A percentile compares a stretch with the other conserved stretches of the same genome.
These are phyloP conservation scores for Perdix hodgsoniae DNA, from an alignment of 2,797 vertebrate species.

Conservation along the genomic window DNA sequence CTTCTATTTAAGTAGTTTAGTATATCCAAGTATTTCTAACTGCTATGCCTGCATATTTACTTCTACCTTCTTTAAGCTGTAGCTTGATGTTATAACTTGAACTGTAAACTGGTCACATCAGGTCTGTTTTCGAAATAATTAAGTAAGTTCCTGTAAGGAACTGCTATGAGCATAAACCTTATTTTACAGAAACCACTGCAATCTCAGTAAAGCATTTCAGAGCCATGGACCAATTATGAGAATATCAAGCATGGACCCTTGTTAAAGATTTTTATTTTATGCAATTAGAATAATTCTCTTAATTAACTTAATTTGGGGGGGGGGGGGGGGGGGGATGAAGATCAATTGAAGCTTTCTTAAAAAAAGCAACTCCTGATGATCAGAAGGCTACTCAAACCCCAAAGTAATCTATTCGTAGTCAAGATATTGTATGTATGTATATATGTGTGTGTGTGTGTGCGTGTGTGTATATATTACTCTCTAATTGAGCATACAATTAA, in stretches of 20 bases:
- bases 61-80: background rate
- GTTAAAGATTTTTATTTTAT: background rate
- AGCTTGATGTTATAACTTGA: background rate
- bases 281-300: background rate
- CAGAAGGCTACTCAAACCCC: background rate
- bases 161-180: background rate
- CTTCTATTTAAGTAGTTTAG: background rate
- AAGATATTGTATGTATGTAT: background rate
- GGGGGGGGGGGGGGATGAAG: too few species aligned
- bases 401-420: background rate
- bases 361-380: background rate
- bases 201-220: background rate
- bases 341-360: background rate
- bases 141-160: background rate
- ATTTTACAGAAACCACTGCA: background rate
- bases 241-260: background rate
- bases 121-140: background rate
- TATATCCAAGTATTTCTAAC: background rate
- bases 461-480: too few species aligned
- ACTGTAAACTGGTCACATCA: background rate
- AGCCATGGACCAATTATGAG: background rate
- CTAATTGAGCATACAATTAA: background rate
- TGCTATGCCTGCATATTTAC: background rate
- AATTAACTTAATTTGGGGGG: background rate
- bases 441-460: too few species aligned